Percentiles rank a stretch among this genome's conserved stretches.
These are phyloP conservation scores for Idris sp. DNA, from an alignment of 1,140 invertebrate genomes.

Conservation along the genomic window DNA sequence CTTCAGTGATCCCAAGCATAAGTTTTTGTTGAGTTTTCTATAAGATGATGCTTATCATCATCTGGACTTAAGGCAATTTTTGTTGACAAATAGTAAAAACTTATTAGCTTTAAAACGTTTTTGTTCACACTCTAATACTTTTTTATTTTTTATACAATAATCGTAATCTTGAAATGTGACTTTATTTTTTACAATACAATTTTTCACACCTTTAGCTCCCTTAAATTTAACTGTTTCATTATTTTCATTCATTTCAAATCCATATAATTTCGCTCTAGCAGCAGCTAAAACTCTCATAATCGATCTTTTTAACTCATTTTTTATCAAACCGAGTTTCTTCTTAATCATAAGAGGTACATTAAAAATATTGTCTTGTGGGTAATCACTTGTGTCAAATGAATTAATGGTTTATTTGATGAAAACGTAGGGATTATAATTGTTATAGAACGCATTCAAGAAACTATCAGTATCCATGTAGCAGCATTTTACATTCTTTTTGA, in stretches of 20 bases:
- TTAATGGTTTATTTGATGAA: slow-evolving; percentile 3
- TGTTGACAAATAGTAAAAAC: not conserved
- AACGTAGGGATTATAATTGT: slow-evolving; percentile 14
- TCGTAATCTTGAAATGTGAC: too few species aligned
- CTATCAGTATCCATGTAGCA: slow-evolving; percentile 18
- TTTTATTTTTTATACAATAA: too few species aligned
- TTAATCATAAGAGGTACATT: slow-evolving; percentile 3
- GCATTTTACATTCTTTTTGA: slow-evolving; percentile 5
- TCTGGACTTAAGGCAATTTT: not conserved
- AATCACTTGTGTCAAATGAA: slow-evolving; percentile 17
- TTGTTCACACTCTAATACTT: not conserved
- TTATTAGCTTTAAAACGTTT: not conserved
- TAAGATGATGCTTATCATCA: not conserved
- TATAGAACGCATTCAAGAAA: slow-evolving; percentile 7
- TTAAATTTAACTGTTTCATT: too few species aligned
- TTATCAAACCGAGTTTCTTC: slow-evolving; percentile 7
- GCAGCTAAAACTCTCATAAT: too few species aligned
- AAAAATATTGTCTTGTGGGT: slow-evolving; percentile 4
- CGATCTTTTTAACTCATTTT: too few species aligned
- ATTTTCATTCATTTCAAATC: too few species aligned
- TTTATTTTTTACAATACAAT: too few species aligned
- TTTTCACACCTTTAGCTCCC: too few species aligned
- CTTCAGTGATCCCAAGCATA: too few species aligned
- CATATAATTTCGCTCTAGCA: too few species aligned
- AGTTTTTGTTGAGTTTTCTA: too few species aligned